Base-by-base conservation (phyloP, 1,140 invertebrate species). In the Microplitis demolitor region DNA sequence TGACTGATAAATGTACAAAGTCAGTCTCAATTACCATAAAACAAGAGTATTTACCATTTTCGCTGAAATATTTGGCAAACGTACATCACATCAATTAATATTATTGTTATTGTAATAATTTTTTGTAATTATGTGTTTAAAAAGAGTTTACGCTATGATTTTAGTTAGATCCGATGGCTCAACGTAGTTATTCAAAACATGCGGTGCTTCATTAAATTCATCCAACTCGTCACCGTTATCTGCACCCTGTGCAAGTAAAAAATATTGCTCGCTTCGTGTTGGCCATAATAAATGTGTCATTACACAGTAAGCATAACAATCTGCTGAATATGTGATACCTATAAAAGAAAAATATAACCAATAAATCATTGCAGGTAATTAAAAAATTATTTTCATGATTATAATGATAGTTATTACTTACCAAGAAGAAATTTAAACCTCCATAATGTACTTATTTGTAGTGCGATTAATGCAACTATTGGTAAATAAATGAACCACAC, bases 401-500 rank as follows among this genome's bases (percentile, higher is more conserved):
- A 34, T 37, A 64, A 45, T 58, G 11, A 53, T 31, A 53, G 34
- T 53, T 14, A 71, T 68, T 53, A 88, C 91, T 91, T 86, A 96
- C 96, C 96, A 78, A 98, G 89, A 71, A 98, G 88, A 78, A 98
- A 91, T 88, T 98, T 98, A 86, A 95, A 96, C 85, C 97, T 92
- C 97, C 97, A 99, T 73, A 99, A 87, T 58, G 96, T 92, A 73
- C 96, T 97, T 56, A 99, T 93, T 88, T 97, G 95, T 69, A 97
- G 88, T 37, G 96, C 95, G 77, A 99, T 95, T 61, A 99, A 90
- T 58, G 96, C 97, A 76, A 98, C 92, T 53, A 98, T 93, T 6
- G 97, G 97, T 74, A 99, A 89, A 87, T 99, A 98, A 76, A 98
- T 96, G 81, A 99, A 98, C 98, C 98, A 99, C 14, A 99, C 97